phyloP scores from a whole-genome alignment of 2,113 vertebrate species.

The Pleuronectes platessa region DNA sequence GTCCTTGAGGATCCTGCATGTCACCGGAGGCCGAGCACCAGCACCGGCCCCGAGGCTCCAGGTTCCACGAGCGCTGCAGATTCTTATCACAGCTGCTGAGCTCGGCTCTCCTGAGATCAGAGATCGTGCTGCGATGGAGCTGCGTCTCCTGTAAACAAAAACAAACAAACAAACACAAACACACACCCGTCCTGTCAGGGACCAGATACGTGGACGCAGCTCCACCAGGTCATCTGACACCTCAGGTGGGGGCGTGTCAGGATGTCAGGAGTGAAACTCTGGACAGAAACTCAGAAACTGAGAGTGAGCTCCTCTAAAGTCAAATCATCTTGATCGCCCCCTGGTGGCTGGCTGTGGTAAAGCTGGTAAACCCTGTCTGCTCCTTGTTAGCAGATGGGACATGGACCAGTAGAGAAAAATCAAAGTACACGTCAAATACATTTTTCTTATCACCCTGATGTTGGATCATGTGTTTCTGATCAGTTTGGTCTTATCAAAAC shows the following conservation, averaged over 20 bases:
- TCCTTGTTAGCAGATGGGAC: no score
- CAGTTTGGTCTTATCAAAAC: no score
- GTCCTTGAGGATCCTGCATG: constrained; percentile 6
- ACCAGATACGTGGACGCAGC: no score
- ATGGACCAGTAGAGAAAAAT: no score
- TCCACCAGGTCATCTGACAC: constrained; percentile 54
- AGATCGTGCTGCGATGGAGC: constrained; percentile 44
- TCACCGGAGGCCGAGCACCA: constrained; percentile 44
- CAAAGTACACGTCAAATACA: no score
- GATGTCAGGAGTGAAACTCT: constrained; percentile 46
- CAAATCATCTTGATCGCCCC: no score
- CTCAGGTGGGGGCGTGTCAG: constrained; percentile 59
- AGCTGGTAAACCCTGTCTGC: no score
- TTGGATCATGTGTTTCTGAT: no score
- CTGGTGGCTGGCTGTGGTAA: no score
- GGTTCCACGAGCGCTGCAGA: constrained; percentile 66
- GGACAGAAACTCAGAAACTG: constrained; percentile 22
- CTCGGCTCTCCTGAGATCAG: constrained; percentile 31
- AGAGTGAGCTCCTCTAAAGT: background rate
- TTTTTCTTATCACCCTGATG: no score
- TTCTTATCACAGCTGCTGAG: constrained; percentile 70
- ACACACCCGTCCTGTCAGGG: no score
- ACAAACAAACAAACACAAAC: background rate
- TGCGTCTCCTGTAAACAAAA: background rate
- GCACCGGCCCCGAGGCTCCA: constrained; percentile 19